Conservation (phyloP, 2,797 vertebrate species). For the Nothura maculosa region DNA sequence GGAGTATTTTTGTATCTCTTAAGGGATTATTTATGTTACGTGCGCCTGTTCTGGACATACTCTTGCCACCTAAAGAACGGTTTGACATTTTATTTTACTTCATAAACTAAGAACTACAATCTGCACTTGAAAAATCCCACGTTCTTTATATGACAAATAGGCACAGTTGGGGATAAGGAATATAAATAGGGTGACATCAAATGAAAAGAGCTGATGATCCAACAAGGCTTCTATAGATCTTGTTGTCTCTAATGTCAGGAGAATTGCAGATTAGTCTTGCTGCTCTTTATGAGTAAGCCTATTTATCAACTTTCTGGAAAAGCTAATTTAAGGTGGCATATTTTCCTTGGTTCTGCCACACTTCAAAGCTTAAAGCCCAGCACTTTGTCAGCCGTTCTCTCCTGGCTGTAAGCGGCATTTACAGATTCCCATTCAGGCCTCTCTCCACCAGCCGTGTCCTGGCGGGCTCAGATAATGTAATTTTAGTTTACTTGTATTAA, state of each 20-base stretch:
- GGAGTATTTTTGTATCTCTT: not conserved
- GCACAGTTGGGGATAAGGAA: slow-evolving; percentile 53
- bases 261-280: slow-evolving; percentile 61
- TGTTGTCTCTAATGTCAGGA: slow-evolving; percentile 60
- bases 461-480: not conserved
- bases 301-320: slow-evolving; percentile 56
- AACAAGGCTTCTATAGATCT: slow-evolving; percentile 67
- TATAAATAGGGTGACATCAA: slow-evolving; percentile 70
- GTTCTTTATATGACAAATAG: slow-evolving; percentile 52
- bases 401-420: not conserved
- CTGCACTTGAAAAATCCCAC: slow-evolving; percentile 46
- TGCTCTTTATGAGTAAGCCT: slow-evolving; percentile 49
- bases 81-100: slow-evolving; percentile 44
- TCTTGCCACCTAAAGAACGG: slow-evolving; percentile 36
- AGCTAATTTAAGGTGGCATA: slow-evolving; percentile 47
- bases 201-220: slow-evolving; percentile 67
- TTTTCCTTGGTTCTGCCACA: slow-evolving; percentile 53
- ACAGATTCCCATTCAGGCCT: not conserved
- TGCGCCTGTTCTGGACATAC: not conserved
- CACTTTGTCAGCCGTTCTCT: slow-evolving; percentile 22
- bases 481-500: slow-evolving; percentile 33
- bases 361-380: slow-evolving; percentile 29
- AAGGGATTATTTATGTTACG: slow-evolving; percentile 8
- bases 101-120: not conserved
- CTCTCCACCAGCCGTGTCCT: not conserved